Conservation (phyloP, 2,888 invertebrate species). For the Gastracanthus pulcherrimus region DNA sequence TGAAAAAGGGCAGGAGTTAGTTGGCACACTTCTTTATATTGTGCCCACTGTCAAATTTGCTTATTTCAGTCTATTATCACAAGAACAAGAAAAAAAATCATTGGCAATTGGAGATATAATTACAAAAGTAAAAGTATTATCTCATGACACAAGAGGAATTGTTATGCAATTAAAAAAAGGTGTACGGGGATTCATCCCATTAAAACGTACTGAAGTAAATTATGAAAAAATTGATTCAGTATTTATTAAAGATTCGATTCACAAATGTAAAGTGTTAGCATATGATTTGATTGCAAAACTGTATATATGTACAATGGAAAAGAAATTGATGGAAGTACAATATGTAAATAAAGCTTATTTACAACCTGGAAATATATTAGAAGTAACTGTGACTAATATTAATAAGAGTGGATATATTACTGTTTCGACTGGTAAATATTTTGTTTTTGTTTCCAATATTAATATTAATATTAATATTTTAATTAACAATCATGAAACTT, state of each 20-base stretch:
- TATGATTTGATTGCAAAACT: constrained; percentile 84
- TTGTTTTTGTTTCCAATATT: background rate
- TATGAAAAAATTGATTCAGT: constrained; percentile 75
- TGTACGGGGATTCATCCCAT: constrained; percentile 69
- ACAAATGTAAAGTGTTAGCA: constrained; percentile 81
- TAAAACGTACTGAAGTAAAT: constrained; percentile 67
- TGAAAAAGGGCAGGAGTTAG: constrained; percentile 61
- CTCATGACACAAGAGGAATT: constrained; percentile 76
- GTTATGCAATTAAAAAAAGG: constrained; percentile 67
- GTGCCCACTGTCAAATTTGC: constrained; percentile 85
- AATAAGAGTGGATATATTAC: constrained; percentile 64
- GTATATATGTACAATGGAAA: constrained; percentile 85
- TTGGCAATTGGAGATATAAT: constrained; percentile 81
- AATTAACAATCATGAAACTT: too few species aligned
- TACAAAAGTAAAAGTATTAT: constrained; percentile 80
- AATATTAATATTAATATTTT: too few species aligned
- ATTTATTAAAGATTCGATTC: constrained; percentile 78
- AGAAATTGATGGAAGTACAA: constrained; percentile 79
- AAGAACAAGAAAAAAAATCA: constrained; percentile 69
- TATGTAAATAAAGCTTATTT: constrained; percentile 77
- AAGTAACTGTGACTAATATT: constrained; percentile 66
- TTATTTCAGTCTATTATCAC: constrained; percentile 80
- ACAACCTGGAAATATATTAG: constrained; percentile 65
- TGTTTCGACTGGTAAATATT: constrained; percentile 63
- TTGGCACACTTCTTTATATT: constrained; percentile 80